phyloP scores from a whole-genome alignment of 2,888 invertebrate species.

The Rotaria macrura region DNA sequence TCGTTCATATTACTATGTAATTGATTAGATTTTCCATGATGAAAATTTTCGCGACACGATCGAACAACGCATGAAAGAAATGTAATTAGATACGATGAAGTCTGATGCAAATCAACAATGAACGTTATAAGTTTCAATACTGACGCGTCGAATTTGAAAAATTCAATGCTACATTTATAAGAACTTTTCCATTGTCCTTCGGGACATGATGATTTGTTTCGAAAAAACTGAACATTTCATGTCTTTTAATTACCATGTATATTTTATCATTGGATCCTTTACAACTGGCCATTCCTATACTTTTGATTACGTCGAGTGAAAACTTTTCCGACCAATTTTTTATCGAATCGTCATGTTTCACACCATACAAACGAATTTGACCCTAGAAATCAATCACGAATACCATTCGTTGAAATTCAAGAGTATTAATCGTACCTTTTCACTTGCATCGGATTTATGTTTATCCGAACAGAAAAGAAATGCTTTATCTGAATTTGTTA shows the following conservation, averaged over 20 bases:
- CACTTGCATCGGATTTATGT: not conserved
- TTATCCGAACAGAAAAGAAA: not conserved
- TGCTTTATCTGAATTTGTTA: not conserved
- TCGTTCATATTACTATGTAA: no score
- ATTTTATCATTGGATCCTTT: slow-evolving; percentile 40
- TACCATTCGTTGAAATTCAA: not conserved
- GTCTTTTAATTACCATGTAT: slow-evolving; percentile 42
- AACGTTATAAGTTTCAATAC: no score
- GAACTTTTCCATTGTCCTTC: no score
- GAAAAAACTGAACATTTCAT: not conserved
- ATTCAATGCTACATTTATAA: no score
- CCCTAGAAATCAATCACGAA: not conserved
- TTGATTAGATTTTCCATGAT: no score
- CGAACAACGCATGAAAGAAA: no score
- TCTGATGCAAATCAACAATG: no score
- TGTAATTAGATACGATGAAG: no score
- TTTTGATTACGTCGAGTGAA: slow-evolving; percentile 92
- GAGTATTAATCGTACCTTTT: not conserved
- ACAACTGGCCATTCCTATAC: slow-evolving; percentile 65
- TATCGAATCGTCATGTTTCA: not conserved
- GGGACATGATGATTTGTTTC: slow-evolving; percentile 25
- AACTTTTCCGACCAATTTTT: slow-evolving; percentile 96
- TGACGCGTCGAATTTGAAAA: no score
- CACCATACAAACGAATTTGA: not conserved
- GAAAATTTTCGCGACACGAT: no score